These are phyloP conservation scores for Dione juno DNA, from an alignment of 2,888 invertebrate species.

Conservation along the genomic window DNA sequence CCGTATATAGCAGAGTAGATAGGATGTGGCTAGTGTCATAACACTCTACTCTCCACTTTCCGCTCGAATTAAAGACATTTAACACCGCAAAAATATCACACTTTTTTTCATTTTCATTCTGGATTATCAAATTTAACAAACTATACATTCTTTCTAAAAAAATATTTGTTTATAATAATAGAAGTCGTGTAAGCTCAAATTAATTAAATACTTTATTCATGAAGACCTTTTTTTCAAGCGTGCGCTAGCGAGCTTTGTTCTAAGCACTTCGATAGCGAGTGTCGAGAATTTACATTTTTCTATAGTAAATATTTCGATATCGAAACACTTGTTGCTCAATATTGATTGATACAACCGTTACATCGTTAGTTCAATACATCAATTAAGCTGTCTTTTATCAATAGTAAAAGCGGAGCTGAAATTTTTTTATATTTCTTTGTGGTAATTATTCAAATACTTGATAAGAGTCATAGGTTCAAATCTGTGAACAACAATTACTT, in stretches of 20 bases:
- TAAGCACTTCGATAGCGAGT: constrained; percentile 12
- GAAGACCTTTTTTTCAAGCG: background rate
- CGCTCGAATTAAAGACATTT: background rate
- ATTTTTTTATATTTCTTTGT: background rate
- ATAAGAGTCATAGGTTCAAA: too few relatives aligned
- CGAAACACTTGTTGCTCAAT: constrained; percentile 42
- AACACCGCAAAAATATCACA: too few relatives aligned
- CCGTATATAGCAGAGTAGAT: too few relatives aligned
- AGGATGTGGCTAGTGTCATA: background rate
- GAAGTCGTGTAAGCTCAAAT: background rate
- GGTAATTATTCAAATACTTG: too few relatives aligned
- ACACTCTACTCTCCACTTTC: background rate
- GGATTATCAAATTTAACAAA: too few relatives aligned
- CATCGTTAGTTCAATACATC: constrained; percentile 30
- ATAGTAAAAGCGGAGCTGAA: constrained; percentile 6
- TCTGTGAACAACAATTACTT: too few relatives aligned
- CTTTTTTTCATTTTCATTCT: too few relatives aligned
- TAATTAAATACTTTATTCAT: background rate
- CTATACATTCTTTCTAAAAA: too few relatives aligned
- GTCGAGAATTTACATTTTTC: background rate
- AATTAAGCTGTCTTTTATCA: constrained; percentile 7
- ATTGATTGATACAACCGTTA: constrained; percentile 47
- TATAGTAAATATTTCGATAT: constrained; percentile 25
- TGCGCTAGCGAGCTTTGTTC: background rate
- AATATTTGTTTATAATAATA: too few relatives aligned